phyloP scores from a whole-genome alignment of 2,113 vertebrate genomes.

The Alectura lathami region DNA sequence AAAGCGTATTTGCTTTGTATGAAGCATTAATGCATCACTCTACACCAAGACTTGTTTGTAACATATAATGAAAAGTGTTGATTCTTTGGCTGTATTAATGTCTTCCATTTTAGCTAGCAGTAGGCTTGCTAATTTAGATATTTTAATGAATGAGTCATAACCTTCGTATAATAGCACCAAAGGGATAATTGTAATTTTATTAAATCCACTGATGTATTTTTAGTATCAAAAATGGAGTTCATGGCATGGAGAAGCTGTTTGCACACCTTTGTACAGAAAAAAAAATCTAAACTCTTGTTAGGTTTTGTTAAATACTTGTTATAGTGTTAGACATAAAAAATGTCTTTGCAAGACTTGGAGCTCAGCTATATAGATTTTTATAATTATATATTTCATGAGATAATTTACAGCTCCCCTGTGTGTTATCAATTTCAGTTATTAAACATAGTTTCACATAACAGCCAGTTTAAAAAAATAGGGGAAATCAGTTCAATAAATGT shows the following conservation, averaged over 20 bases:
- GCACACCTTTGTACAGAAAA: not conserved
- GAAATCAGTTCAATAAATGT: not conserved
- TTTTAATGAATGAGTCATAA: slow-evolving; percentile 53
- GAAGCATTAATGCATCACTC: not conserved
- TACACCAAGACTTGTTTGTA: not conserved
- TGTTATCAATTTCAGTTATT: not conserved
- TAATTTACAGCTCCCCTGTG: not conserved
- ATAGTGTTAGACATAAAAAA: not conserved
- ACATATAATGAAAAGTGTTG: not conserved
- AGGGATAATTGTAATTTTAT: slow-evolving; percentile 5
- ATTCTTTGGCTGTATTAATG: not conserved
- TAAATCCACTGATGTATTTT: not conserved
- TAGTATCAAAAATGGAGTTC: not conserved
- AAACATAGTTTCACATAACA: not conserved
- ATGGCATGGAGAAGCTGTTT: not conserved
- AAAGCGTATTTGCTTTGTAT: not conserved
- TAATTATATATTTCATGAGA: not conserved
- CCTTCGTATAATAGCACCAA: not conserved
- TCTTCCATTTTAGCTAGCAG: slow-evolving; percentile 39
- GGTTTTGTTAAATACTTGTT: not conserved
- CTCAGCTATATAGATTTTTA: not conserved
- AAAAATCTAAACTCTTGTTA: not conserved
- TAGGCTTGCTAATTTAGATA: slow-evolving; percentile 29
- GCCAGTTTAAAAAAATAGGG: not conserved
- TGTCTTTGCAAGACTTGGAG: not conserved